Evolutionary conservation across 2,113 vertebrate species (phyloP), one percentile per base, ranked within the genome.

Genomic region (Calypte anna): DNA sequence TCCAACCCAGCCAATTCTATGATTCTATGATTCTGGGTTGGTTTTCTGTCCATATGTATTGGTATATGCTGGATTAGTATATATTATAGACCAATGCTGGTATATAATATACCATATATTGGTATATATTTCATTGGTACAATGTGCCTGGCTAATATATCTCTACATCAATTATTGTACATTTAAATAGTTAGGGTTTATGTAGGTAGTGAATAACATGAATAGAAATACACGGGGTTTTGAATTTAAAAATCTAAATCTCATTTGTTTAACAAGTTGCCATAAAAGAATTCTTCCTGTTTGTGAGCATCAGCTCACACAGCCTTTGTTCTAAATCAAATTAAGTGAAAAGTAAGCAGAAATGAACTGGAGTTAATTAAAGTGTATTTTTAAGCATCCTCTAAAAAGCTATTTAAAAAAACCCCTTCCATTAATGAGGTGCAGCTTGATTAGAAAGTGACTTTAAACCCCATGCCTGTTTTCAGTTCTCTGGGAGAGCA

Each of bases 361-460:
- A 89, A 68, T 78, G 43, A 72, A 27, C 21, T 9, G 21, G 8
- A 57, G 22, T 82, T 73, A 70, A 80, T 91, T 73, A 43, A 82
- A 75, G 48, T 48, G 24, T 87, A n/a, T 86, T 96, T 96, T 81
- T 86, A 86, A 93, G 62, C 51, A 61, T 61, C 40, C 24, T 86
- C 62, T 63, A 80, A 94, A 94, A 91, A 94, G 8, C 33, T 33
- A 48, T 86, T 78, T 13, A 31, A 92, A 82, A 88, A 12, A 72
- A 7, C 23, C 23, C 23, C 46, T 48, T 70, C 31, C 38, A 25
- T 90, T 93, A 96, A 95, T 89, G 84, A 96, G 57, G 67, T 96
- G 68, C 17, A 86, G 33, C 36, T 82, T 94, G 84, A 97, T 96
- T 96, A 94, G 81, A 91, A 97, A 97, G 77, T 77, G 18, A 44